phyloP scores from a whole-genome alignment of 2,888 invertebrate species.

The Loripinus fragilis region DNA sequence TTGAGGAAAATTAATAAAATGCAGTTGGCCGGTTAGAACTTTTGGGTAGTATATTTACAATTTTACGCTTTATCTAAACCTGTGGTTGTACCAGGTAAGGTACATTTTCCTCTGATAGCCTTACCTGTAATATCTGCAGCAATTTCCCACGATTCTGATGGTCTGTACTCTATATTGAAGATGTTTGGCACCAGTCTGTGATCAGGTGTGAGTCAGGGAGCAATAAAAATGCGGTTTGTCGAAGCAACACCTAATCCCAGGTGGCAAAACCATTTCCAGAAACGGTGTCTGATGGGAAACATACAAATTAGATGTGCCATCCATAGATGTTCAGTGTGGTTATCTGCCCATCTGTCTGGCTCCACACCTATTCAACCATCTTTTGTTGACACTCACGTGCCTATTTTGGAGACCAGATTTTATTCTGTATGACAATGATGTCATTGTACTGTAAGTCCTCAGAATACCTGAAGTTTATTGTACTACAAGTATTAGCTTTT shows the following conservation, averaged over 20 bases:
- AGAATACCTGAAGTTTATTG: no score
- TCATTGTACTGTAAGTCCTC: no score
- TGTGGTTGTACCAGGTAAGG: no score
- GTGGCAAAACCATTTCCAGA: not conserved
- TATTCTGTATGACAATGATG: no score
- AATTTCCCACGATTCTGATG: conserved; percentile 1
- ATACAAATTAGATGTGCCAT: not conserved
- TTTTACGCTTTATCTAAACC: no score
- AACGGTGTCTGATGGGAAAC: not conserved
- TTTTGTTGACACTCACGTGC: no score
- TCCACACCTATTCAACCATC: not conserved
- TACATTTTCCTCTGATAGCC: not conserved
- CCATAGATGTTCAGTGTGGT: not conserved
- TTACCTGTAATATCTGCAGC: not conserved
- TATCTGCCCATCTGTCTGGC: not conserved
- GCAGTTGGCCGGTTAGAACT: no score
- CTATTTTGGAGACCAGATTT: no score
- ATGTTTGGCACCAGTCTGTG: not conserved
- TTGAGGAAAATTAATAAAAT: no score
- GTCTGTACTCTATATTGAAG: not conserved
- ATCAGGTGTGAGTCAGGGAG: conserved; percentile 18
- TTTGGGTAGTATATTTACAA: no score
- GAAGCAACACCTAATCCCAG: conserved; percentile 14
- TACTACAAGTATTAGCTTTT: no score
- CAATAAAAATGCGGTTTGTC: conserved; percentile 16